Conservation (phyloP, 1,140 invertebrate genomes). For the Xylocopa sonorina region DNA sequence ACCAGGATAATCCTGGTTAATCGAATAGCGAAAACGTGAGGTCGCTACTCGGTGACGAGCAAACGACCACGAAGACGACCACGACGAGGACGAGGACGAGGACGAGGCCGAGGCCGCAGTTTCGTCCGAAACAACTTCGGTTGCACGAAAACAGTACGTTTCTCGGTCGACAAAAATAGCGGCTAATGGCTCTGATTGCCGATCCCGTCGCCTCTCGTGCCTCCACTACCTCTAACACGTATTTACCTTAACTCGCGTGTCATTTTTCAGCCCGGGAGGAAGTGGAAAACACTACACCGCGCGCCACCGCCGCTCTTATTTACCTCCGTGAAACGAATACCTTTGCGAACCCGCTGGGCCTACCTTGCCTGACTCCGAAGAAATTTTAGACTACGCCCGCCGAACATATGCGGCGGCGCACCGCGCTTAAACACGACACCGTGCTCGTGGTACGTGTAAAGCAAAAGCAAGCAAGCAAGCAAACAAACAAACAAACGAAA, state of each 20-base stretch:
- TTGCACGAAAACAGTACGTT: conserved; percentile 49
- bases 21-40: conserved; percentile 17
- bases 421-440: conserved; percentile 22
- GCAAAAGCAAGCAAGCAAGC: no score
- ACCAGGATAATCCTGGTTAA: background rate
- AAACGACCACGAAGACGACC: background rate
- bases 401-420: conserved; percentile 12
- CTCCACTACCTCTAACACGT: conserved; percentile 14
- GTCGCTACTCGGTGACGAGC: background rate
- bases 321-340: conserved; percentile 42
- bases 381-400: conserved; percentile 42
- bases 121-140: conserved; percentile 48
- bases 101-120: conserved; percentile 4
- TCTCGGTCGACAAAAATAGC: conserved; percentile 57
- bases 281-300: conserved; percentile 46
- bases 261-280: conserved; percentile 50
- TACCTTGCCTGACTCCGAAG: conserved; percentile 34
- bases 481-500: no score
- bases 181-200: conserved; percentile 58
- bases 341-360: conserved; percentile 32
- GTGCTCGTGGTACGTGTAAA: no score
- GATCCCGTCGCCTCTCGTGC: conserved; percentile 45
- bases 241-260: conserved; percentile 53
- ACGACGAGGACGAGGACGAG: background rate
- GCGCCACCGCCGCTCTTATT: conserved; percentile 1